Base-by-base conservation (phyloP, 2,113 vertebrate species). In the Monarcha castaneiventris region DNA sequence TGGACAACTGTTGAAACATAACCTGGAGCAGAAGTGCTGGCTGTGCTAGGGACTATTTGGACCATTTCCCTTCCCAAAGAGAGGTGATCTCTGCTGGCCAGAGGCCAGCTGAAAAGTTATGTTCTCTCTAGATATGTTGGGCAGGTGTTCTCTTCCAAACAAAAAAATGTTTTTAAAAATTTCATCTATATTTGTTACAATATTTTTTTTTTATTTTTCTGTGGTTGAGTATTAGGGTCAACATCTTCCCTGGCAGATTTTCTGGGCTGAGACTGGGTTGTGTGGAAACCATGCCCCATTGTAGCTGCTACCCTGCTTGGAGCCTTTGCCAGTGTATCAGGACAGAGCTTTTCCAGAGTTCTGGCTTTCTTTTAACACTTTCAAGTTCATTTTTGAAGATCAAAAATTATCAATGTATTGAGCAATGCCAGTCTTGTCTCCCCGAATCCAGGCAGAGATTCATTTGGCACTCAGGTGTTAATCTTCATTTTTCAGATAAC, bases 201-300 rank as follows among this genome's bases (percentile, higher is more conserved):
- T 77, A 0, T 0, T 16, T 39, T 5, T 3, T n/a, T 68, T 78
- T n/a, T 9, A 33, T 68, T 54, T 26, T 7, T 2, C 13, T 46
- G 5, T 77, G 48, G 11, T 61, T 90, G 35, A 55, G 30, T 88
- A 46, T 90, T 74, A 72, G 41, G 13, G 16, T 52, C 32, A 41
- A 0, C 14, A 18, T 18, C 52, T 90, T 81, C 9, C 21, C 23
- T 91, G 51, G 8, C 7, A 23, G 22, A 29, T 87, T 88, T 90
- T 92, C 49, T 12, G 7, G 33, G 41, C 23, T 43, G 68, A 75
- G n/a, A 4, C 26, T 21, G 67, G 44, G 7, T 52, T 87, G 6
- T 83, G 18, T 84, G 72, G 43, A 69, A 86, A 26, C n/a, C n/a
- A 10, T 63, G 11, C 10, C 15, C 30, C 17, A 3, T 26, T 75